Base-by-base conservation (phyloP, 2,797 vertebrate species). In the Eulemur albifrons region DNA sequence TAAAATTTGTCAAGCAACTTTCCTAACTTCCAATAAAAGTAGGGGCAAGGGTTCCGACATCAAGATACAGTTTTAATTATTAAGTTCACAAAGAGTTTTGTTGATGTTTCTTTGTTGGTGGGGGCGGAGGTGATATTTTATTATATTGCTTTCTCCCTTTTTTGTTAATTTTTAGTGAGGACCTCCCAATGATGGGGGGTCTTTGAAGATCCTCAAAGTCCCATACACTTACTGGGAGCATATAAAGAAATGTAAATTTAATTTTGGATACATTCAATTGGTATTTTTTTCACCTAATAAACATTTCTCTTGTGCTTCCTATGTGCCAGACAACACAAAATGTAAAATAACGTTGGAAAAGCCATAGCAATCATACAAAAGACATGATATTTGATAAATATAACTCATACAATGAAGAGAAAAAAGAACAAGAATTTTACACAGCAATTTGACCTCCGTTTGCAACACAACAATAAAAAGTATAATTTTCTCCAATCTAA, bases 321-420 rank as follows among this genome's bases (percentile, higher is more conserved):
- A 61, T 92, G 32, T 92, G 54, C 83, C 76, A 97, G 93, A 95
- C 95, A 92, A 85, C 67, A 94, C 54, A 96, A 96, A 96, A 90
- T 13, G 4, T 90, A 96, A 95, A 96, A 90, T 63, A 88, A 45
- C 69, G 79, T 48, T 82, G 76, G 84, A 45, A 25, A 87, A 76
- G 94, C 80, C 92, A 79, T 69, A 93, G 87, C n/a, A 94, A 38
- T 93, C 61, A 92, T 82, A 72, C 59, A 90, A 95, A 95, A 95
- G 40, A 90, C 0, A 5, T 94, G 69, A 82, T 97, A 90, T 85
- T 95, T 92, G 85, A 95, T 85, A 96, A 98, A 95, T 96, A 93
- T 92, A 97, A 65, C 70, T 93, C 88, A 82, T 77, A 92, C 81
- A 95, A 90, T 83, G 90, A 94, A 70, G 35, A 92, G 45, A 40